A percentile compares a stretch with the other conserved stretches of the same genome.
Conservation (phyloP, 2,113 vertebrate genomes). For the Amblyopsis rosae region DNA sequence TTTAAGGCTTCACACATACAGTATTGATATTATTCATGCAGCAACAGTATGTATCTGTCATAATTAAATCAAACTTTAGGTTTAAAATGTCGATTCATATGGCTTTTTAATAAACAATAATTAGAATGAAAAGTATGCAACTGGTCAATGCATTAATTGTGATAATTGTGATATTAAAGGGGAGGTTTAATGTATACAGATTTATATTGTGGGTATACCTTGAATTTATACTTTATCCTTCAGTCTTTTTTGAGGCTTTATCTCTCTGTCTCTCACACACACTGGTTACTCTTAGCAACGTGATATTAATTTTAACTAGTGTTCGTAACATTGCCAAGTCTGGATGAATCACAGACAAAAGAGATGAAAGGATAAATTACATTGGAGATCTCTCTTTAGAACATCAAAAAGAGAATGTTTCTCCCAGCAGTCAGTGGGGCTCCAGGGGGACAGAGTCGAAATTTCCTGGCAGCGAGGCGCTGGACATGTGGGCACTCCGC, state of each 20-base stretch:
- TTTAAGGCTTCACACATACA: slow-evolving; percentile 6
- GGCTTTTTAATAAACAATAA: not conserved
- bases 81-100: not conserved
- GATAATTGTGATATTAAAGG: not conserved
- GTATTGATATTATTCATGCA: not conserved
- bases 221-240: not conserved
- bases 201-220: no score
- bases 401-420: slow-evolving; percentile 74
- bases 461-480: slow-evolving; percentile 78
- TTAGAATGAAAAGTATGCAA: not conserved
- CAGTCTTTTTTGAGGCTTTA: not conserved
- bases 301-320: slow-evolving; percentile 57
- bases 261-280: slow-evolving; percentile 39
- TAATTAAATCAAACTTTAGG: not conserved
- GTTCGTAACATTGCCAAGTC: slow-evolving; percentile 56
- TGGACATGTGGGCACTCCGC: slow-evolving; percentile 74
- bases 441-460: slow-evolving; percentile 70
- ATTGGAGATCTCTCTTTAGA: slow-evolving; percentile 74
- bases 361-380: slow-evolving; percentile 78
- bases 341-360: slow-evolving; percentile 73
- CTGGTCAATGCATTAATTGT: not conserved
- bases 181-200: no score
- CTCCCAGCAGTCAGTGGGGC: slow-evolving; percentile 71
- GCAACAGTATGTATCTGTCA: no score
- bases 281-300: slow-evolving; percentile 44